Base-by-base conservation (phyloP, 2,888 invertebrate genomes). In the Lamproptera curius region DNA sequence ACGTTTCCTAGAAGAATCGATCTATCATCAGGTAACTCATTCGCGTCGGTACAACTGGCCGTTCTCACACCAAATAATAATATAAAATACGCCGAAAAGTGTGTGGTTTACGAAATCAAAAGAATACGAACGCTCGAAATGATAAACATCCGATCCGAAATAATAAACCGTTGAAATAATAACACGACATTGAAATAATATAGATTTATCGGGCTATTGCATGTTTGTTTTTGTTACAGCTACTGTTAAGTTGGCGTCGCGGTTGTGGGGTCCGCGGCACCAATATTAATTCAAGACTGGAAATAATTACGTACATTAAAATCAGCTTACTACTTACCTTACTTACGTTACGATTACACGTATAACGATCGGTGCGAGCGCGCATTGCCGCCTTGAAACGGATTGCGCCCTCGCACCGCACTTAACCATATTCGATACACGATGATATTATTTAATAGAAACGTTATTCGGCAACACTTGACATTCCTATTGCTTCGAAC, bases 391-490 rank as follows among this genome's bases (percentile, higher is more conserved):
- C 39, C 48, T 38, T 9, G 11, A 36, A 17, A 46, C 57, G 56
- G n/a, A 53, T 55, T 56, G 51, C 65, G 61, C 76, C 68, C 76
- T 70, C 59, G 70, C 57, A 55, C 60, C 73, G 54, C 55, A 67
- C 85, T 84, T 83, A 86, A 71, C 67, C 76, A 81, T 80, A 78
- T 31, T 11, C 31, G 31, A 74, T 81, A 86, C 75, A 85, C 73
- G 80, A 76, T 76, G 83, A 81, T 84, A 77, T 77, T 85, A 85
- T 83, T 20, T 84, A 83, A 85, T 83, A 76, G 75, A 83, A 80
- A 77, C 76, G 71, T 73, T 85, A 84, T 85, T 85, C 85, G 73
- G 87, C 87, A 87, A 87, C 87, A 87, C 86, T 86, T 86, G 86
- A 86, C 85, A 86, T 85, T 84, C 84, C 68, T 73, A 71, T 51